phyloP scores from a whole-genome alignment of 1,140 invertebrate species.

The Drosophila prosaltans region DNA sequence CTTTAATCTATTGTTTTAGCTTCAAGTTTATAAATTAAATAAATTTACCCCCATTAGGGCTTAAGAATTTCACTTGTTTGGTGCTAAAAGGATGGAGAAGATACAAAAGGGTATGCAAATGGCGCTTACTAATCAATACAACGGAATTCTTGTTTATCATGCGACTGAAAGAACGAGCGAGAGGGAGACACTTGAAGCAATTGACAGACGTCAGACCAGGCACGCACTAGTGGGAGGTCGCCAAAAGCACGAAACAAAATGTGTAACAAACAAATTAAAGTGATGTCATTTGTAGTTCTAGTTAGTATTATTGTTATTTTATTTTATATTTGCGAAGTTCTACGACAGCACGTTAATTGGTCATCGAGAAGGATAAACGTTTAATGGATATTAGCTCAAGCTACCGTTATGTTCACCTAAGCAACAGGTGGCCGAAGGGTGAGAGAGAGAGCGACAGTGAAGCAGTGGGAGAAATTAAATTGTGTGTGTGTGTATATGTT shows the following conservation, averaged over 20 bases:
- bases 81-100: constrained; percentile 18
- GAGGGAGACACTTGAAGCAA: constrained; percentile 14
- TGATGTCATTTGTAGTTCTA: constrained; percentile 44
- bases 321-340: constrained; percentile 27
- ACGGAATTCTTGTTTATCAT: constrained; percentile 5
- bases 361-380: not conserved
- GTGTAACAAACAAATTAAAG: constrained; percentile 43
- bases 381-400: not conserved
- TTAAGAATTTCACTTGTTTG: too few species aligned
- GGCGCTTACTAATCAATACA: not conserved
- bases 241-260: constrained; percentile 26
- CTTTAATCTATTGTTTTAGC: too few species aligned
- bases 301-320: constrained; percentile 19
- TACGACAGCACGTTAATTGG: not conserved
- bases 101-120: constrained; percentile 23
- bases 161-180: not conserved
- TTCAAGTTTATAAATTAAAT: too few species aligned
- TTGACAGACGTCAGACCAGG: constrained; percentile 37
- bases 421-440: not conserved
- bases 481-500: not conserved
- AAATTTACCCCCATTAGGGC: too few species aligned
- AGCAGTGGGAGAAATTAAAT: constrained; percentile 28
- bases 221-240: constrained; percentile 43
- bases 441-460: not conserved
- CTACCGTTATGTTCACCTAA: not conserved